Evolutionary conservation across 2,888 invertebrate species (phyloP).

Genomic region (Ischnura elegans): DNA sequence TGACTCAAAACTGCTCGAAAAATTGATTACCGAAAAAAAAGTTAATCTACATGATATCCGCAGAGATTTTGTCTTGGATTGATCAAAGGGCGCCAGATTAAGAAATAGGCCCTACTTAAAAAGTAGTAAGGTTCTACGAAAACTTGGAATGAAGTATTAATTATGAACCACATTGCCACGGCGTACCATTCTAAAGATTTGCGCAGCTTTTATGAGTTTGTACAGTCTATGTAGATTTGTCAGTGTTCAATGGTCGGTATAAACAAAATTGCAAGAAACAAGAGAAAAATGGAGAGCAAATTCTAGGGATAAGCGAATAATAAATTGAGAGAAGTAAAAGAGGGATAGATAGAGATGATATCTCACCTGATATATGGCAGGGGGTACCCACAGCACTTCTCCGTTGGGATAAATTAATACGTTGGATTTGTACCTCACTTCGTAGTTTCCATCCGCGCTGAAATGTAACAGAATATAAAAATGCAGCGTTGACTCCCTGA

Average conservation of each 20-base stretch:
- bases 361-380: conserved; percentile 95
- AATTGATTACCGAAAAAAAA: too few species aligned
- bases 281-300: not conserved
- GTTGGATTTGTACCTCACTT: conserved; percentile 99
- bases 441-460: conserved; percentile 99
- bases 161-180: too few species aligned
- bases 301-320: not conserved
- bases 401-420: conserved; percentile 98
- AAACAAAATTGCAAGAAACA: not conserved
- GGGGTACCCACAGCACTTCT: conserved; percentile 98
- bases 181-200: too few species aligned
- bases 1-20: too few species aligned
- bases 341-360: conserved; percentile 6
- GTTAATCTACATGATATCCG: too few species aligned
- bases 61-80: too few species aligned
- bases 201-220: not conserved
- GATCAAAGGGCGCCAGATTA: too few species aligned
- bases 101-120: too few species aligned
- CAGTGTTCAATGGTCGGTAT: not conserved
- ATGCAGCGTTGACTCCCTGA: conserved; percentile 47
- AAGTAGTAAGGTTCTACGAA: too few species aligned
- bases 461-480: conserved; percentile 73
- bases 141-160: too few species aligned
- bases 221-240: not conserved
- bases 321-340: not conserved